Percentiles rank a stretch among this genome's conserved stretches.
Evolutionary conservation across 1,140 invertebrate genomes (phyloP).

Genomic region (Conus ventricosus): DNA sequence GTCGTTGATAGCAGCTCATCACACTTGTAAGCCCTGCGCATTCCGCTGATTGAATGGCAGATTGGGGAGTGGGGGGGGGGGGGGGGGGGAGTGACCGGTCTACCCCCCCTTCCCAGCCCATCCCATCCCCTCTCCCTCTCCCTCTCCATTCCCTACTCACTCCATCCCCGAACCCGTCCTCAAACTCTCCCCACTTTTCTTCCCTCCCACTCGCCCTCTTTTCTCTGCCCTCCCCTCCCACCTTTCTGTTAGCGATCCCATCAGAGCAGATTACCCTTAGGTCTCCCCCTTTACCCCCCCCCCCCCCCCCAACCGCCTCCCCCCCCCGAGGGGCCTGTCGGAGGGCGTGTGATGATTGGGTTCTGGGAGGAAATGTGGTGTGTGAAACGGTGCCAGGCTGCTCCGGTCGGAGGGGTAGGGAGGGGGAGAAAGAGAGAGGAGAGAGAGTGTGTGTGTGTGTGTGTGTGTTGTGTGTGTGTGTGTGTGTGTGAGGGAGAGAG

Average conservation of each 20-base stretch:
- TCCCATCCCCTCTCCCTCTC: background rate
- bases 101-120: no score
- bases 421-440: background rate
- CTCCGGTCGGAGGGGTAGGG: background rate
- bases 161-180: no score
- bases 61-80: background rate
- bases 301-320: background rate
- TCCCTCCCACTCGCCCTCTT: background rate
- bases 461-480: no score
- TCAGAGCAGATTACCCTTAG: slow-evolving; percentile 18
- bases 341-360: background rate
- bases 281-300: background rate
- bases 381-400: background rate
- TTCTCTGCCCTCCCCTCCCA: background rate
- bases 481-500: no score
- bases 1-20: slow-evolving; percentile 3
- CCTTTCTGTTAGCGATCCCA: background rate
- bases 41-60: slow-evolving; percentile 1
- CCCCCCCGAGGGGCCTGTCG: background rate
- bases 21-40: slow-evolving; percentile 1
- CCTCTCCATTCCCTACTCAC: no score
- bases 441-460: no score
- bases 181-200: background rate
- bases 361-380: background rate
- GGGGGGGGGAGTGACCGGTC: background rate